phyloP scores from a whole-genome alignment of 2,797 vertebrate genomes.

The Hemitrygon akajei region DNA sequence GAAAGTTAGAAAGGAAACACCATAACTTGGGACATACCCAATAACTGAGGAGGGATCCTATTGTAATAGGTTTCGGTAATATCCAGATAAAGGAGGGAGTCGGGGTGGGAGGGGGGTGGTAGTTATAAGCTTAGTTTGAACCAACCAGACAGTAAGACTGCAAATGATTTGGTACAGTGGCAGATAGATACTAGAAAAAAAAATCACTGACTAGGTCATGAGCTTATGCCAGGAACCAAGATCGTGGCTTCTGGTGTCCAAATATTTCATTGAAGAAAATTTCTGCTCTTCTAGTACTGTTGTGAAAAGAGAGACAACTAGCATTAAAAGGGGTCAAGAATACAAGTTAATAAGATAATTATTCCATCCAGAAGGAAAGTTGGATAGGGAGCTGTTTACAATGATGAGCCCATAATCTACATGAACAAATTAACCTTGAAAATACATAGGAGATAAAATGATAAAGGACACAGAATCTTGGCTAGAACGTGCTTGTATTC shows the following conservation, averaged over 20 bases:
- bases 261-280: neutral
- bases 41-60: neutral
- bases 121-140: neutral
- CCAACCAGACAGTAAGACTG: neutral
- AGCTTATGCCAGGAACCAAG: neutral
- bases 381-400: neutral
- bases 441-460: neutral
- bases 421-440: neutral
- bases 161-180: neutral
- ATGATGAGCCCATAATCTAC: neutral
- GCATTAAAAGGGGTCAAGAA: neutral
- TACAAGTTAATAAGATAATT: too few relatives aligned
- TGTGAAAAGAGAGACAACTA: neutral
- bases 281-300: neutral
- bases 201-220: neutral
- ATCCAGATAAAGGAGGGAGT: neutral
- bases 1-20: too few relatives aligned
- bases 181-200: neutral
- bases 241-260: neutral
- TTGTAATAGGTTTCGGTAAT: neutral
- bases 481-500: neutral
- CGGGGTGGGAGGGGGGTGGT: too few relatives aligned
- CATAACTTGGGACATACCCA: neutral
- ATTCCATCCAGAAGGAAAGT: neutral
- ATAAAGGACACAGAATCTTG: neutral